phyloP scores from a whole-genome alignment of 2,113 vertebrate genomes.

The Galemys pyrenaicus region DNA sequence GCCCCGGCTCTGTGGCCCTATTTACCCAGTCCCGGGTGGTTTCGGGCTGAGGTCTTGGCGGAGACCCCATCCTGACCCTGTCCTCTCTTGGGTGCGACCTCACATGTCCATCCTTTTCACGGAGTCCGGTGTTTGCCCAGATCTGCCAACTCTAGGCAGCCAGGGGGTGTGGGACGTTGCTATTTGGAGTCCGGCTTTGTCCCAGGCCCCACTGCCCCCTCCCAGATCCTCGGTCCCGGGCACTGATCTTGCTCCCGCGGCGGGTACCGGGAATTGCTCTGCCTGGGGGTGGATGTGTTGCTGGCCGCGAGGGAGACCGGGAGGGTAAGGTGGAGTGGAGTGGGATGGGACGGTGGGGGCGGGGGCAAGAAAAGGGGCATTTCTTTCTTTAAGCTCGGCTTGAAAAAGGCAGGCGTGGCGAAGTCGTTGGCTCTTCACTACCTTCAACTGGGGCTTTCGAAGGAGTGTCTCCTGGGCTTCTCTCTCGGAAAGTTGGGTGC shows the following conservation, averaged over 20 bases:
- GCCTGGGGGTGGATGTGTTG: background rate
- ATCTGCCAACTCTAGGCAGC: background rate
- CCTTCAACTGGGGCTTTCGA: background rate
- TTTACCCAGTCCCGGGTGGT: background rate
- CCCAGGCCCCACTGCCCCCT: background rate
- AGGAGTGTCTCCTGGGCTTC: background rate
- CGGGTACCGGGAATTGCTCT: background rate
- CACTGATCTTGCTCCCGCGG: background rate
- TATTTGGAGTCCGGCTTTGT: slow-evolving; percentile 58
- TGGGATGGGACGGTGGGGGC: background rate
- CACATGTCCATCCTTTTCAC: background rate
- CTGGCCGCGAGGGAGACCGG: background rate
- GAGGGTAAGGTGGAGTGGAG: background rate
- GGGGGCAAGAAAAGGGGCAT: background rate
- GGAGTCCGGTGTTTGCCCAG: background rate
- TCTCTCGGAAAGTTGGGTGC: slow-evolving; percentile 25
- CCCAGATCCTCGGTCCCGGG: background rate
- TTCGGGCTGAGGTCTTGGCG: background rate
- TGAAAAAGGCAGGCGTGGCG: background rate
- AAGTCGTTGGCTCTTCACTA: background rate
- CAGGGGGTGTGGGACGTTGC: background rate
- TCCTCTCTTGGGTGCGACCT: background rate
- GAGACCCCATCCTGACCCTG: background rate
- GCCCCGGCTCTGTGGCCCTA: background rate
- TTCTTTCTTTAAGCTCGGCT: background rate